phyloP scores from a whole-genome alignment of 2,888 invertebrate species.

The Andrena chrysosceles region DNA sequence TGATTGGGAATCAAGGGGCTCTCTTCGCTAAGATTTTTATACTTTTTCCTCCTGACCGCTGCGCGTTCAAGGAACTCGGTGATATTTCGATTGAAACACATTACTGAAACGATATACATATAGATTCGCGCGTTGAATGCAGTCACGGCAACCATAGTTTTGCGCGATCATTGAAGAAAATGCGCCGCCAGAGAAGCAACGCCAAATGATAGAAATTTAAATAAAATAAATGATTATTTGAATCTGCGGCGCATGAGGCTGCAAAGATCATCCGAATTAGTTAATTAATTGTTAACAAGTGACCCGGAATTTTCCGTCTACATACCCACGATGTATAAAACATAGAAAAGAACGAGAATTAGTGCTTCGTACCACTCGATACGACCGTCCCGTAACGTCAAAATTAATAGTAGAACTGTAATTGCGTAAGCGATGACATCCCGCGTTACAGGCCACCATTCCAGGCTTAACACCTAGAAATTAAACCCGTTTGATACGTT shows the following conservation, averaged over 20 bases:
- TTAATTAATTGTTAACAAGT: not conserved
- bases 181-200: no score
- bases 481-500: not conserved
- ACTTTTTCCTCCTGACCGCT: constrained; percentile 86
- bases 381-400: constrained; percentile 89
- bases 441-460: constrained; percentile 92
- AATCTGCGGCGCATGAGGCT: not conserved
- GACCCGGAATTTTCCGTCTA: constrained; percentile 39
- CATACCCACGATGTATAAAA: constrained; percentile 89
- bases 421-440: constrained; percentile 91
- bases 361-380: constrained; percentile 92
- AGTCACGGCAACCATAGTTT: no score
- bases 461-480: constrained; percentile 88
- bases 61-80: constrained; percentile 86
- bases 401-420: constrained; percentile 89
- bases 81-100: constrained; percentile 89
- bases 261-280: constrained; percentile 6
- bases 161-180: no score
- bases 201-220: no score
- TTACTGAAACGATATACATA: constrained; percentile 86
- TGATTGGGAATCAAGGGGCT: constrained; percentile 77
- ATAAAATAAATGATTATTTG: no score
- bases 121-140: no score
- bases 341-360: constrained; percentile 89
- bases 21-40: constrained; percentile 86